phyloP scores from a whole-genome alignment of 2,888 invertebrate species.

The Gastrophysa polygoni region DNA sequence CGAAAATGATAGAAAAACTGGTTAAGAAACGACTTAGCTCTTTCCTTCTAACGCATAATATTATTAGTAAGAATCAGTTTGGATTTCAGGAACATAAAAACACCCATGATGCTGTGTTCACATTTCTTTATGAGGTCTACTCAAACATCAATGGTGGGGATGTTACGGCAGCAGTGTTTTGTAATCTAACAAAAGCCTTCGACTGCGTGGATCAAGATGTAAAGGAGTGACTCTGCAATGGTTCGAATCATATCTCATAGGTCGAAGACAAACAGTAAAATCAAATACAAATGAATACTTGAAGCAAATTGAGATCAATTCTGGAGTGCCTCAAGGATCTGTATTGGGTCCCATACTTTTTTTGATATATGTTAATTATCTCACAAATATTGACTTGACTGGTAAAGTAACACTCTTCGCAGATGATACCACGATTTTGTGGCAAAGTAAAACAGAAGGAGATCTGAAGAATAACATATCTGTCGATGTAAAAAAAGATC shows the following conservation, averaged over 20 bases:
- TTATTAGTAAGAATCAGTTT: too few relatives aligned
- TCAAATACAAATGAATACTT: neutral
- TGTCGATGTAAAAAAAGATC: neutral
- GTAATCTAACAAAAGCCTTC: too few relatives aligned
- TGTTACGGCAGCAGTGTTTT: neutral
- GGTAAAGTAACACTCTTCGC: too few relatives aligned
- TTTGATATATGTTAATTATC: neutral
- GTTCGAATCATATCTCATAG: too few relatives aligned
- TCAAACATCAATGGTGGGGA: neutral
- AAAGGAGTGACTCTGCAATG: too few relatives aligned
- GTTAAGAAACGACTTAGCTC: neutral
- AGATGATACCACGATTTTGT: too few relatives aligned
- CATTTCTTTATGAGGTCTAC: neutral
- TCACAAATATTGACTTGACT: neutral
- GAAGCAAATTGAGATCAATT: neutral
- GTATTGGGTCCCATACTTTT: neutral
- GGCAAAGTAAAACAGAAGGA: neutral
- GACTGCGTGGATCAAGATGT: too few relatives aligned
- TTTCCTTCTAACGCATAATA: neutral
- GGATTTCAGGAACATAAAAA: neutral
- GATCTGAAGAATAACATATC: neutral
- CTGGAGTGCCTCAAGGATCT: neutral
- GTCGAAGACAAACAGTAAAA: too few relatives aligned
- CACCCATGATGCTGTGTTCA: neutral
- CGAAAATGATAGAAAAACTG: neutral